Conservation (phyloP, 2,888 invertebrate genomes). For the Ophion costatus region DNA sequence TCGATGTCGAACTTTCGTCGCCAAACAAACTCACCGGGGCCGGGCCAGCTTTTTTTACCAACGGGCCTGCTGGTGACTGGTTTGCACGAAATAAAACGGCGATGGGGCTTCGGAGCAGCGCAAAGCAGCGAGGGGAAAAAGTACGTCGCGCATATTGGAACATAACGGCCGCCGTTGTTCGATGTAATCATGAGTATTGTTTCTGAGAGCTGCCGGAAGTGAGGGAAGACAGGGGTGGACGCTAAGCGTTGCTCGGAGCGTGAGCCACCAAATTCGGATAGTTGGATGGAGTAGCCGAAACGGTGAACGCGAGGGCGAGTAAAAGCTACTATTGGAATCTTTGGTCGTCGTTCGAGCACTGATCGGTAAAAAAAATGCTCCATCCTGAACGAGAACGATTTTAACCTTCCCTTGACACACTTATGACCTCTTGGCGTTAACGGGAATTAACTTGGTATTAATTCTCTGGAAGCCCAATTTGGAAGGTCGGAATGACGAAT, state of each 20-base stretch:
- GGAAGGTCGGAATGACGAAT: no score
- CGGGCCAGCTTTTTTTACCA: no score
- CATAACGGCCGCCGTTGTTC: background rate
- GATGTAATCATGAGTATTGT: background rate
- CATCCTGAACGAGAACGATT: background rate
- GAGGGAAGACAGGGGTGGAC: background rate
- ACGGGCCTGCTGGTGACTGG: no score
- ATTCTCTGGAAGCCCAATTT: no score
- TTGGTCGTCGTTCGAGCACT: background rate
- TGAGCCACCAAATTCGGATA: background rate
- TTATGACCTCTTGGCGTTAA: no score
- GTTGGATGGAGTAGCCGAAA: background rate
- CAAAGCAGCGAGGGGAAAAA: background rate
- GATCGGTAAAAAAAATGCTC: background rate
- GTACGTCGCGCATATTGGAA: background rate
- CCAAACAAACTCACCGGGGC: no score
- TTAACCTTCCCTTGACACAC: background rate
- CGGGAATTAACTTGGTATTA: no score
- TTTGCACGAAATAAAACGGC: background rate
- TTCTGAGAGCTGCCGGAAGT: background rate
- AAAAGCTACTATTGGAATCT: background rate
- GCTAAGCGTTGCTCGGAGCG: background rate
- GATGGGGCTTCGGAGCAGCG: background rate
- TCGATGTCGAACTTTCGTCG: no score
- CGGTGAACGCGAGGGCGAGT: background rate